Evolutionary conservation across 2,888 invertebrate species (phyloP).

Genomic region (Augochlorella aurata): DNA sequence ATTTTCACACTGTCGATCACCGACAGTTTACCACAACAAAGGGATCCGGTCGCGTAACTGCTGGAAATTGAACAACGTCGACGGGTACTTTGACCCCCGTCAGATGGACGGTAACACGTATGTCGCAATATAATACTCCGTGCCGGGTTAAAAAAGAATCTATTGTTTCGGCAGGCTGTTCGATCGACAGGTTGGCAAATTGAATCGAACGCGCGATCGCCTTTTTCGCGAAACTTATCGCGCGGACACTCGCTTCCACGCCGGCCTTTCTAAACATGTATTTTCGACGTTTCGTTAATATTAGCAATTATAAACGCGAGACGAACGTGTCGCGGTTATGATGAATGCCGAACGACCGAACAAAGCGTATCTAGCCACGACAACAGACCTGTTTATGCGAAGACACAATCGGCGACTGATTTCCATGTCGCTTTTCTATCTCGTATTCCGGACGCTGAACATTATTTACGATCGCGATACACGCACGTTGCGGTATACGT

Average conservation of each 20-base stretch:
- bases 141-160: neutral
- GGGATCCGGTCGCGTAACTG: conserved; percentile 1
- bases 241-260: neutral
- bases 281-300: neutral
- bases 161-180: neutral
- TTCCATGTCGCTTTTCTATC: neutral
- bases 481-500: neutral
- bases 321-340: no score
- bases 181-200: conserved; percentile 21
- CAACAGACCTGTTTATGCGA: neutral
- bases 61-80: conserved; percentile 35
- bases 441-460: neutral
- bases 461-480: neutral
- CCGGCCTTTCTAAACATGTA: neutral
- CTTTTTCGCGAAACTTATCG: neutral
- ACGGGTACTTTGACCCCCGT: conserved; percentile 43
- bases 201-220: neutral
- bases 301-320: no score
- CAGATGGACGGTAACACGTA: neutral
- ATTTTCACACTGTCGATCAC: conserved; percentile 54
- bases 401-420: neutral
- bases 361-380: neutral
- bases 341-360: neutral
- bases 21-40: conserved; percentile 25
- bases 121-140: conserved; percentile 4